phyloP scores from a whole-genome alignment of 2,113 vertebrate species.

The Crotalus tigris region DNA sequence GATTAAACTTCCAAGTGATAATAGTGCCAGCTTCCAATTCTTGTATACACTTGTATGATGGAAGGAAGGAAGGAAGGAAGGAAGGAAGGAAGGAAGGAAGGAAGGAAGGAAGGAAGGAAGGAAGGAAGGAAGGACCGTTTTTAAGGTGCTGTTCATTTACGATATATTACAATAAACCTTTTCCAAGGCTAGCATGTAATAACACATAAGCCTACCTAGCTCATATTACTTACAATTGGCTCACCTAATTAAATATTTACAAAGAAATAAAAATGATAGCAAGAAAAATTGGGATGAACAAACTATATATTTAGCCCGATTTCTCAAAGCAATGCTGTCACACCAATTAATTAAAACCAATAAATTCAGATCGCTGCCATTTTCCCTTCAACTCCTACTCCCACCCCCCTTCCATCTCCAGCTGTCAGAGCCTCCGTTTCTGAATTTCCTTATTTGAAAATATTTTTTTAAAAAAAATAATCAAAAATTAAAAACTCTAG shows the following conservation, averaged over 20 bases:
- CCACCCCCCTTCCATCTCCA: conserved; percentile 55
- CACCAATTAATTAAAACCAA: conserved; percentile 65
- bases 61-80: neutral
- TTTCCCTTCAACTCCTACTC: conserved; percentile 64
- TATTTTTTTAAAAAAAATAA: neutral
- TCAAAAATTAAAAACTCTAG: neutral
- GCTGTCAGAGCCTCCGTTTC: conserved; percentile 46
- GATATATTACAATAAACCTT: conserved; percentile 45
- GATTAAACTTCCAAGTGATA: neutral
- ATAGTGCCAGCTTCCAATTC: neutral
- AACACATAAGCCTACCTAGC: conserved; percentile 24
- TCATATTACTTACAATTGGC: conserved; percentile 49
- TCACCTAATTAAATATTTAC: conserved; percentile 65
- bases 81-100: neutral
- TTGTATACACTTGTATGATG: neutral
- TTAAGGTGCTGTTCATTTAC: neutral
- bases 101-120: neutral
- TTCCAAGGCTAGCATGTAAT: conserved; percentile 35
- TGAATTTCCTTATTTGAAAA: neutral
- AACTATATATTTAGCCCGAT: conserved; percentile 55
- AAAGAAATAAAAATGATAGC: conserved; percentile 38
- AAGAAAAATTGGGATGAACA: conserved; percentile 38
- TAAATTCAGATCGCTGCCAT: conserved; percentile 54
- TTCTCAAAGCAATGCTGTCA: conserved; percentile 46
- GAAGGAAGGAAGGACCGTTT: neutral